These are phyloP conservation scores for Phasianus colchicus DNA, from an alignment of 2,113 vertebrate species.

Conservation along the genomic window DNA sequence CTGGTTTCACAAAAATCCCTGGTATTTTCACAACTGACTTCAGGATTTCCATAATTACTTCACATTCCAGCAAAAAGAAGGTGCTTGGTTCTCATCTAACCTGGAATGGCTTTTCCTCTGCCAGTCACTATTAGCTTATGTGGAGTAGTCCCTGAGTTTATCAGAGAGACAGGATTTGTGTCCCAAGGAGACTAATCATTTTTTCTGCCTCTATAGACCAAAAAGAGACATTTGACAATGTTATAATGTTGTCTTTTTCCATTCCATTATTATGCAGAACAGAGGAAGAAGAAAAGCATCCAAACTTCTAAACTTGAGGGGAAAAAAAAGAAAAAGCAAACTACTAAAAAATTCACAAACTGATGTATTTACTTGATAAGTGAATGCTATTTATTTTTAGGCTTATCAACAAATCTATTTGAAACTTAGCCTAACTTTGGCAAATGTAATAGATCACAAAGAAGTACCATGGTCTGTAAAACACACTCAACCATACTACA, in stretches of 20 bases:
- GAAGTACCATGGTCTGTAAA: not conserved
- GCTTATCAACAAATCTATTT: not conserved
- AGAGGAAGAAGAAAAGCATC: not conserved
- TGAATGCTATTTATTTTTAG: not conserved
- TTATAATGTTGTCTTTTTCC: not conserved
- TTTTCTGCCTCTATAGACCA: not conserved
- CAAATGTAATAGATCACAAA: not conserved
- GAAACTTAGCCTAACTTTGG: not conserved
- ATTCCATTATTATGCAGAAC: not conserved
- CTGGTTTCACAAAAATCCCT: slow-evolving; percentile 45
- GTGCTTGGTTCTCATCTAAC: slow-evolving; percentile 43
- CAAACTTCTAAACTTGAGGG: not conserved
- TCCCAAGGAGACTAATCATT: not conserved
- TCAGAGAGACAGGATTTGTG: slow-evolving; percentile 25
- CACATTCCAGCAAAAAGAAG: slow-evolving; percentile 29
- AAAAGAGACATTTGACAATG: not conserved
- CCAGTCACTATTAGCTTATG: slow-evolving; percentile 28
- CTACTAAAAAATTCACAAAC: not conserved
- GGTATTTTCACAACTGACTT: slow-evolving; percentile 54
- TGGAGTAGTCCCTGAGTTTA: slow-evolving; percentile 9
- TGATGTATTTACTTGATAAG: not conserved
- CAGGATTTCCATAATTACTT: slow-evolving; percentile 61
- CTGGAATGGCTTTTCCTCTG: not conserved
- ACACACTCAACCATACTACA: not conserved
- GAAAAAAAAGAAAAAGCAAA: not conserved